Evolutionary conservation across 2,888 invertebrate species (phyloP).

Genomic region (Coenonympha glycerion): DNA sequence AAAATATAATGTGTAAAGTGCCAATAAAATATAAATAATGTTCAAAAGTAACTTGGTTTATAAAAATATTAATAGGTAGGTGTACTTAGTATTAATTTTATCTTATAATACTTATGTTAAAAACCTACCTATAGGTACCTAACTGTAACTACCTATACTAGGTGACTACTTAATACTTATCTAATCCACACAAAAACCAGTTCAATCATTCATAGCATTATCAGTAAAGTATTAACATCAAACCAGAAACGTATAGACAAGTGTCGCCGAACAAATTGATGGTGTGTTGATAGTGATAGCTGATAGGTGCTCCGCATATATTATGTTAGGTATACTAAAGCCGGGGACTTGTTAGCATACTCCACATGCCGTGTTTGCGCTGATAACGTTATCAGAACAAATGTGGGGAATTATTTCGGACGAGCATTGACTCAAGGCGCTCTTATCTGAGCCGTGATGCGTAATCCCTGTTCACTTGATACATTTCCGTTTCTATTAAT

Average conservation of each 20-base stretch:
- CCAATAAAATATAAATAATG: too few species aligned
- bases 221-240: conserved; percentile 5
- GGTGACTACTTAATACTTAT: too few species aligned
- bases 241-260: conserved; percentile 10
- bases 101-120: too few species aligned
- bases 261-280: conserved; percentile 36
- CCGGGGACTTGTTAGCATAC: conserved; percentile 63
- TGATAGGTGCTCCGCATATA: too few species aligned
- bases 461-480: conserved; percentile 26
- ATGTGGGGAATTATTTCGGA: conserved; percentile 64
- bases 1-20: too few species aligned
- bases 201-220: conserved; percentile 14
- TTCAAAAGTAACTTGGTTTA: too few species aligned
- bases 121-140: too few species aligned
- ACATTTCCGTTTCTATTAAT: conserved; percentile 21
- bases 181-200: conserved; percentile 8
- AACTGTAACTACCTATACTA: neutral
- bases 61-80: too few species aligned
- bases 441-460: conserved; percentile 41
- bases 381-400: conserved; percentile 49
- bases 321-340: too few species aligned
- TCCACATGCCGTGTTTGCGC: conserved; percentile 66
- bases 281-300: conserved; percentile 59
- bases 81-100: neutral
- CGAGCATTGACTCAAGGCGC: conserved; percentile 65